These are phyloP conservation scores for Zenarchopterus dispar DNA, from an alignment of 2,797 vertebrate species.

Conservation along the genomic window DNA sequence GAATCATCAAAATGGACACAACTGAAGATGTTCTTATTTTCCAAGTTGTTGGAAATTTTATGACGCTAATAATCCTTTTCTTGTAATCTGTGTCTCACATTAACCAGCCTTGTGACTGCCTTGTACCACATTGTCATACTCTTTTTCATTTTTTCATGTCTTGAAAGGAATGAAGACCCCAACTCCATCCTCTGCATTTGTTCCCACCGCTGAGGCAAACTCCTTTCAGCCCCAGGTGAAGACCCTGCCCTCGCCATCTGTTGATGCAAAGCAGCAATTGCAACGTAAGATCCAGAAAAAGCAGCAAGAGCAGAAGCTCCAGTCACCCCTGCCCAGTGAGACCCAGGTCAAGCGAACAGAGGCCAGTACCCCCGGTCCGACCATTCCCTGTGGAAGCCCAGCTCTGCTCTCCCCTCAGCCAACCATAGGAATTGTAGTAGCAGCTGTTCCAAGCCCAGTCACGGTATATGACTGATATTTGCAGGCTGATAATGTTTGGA, in stretches of 20 bases:
- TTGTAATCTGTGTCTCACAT: too few species aligned
- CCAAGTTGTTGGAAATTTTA: too few species aligned
- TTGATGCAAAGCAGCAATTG: slow-evolving; percentile 98
- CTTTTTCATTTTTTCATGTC: neutral
- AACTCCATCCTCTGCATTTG: slow-evolving; percentile 93
- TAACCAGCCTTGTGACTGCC: neutral
- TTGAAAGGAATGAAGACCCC: slow-evolving; percentile 92
- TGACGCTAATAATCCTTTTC: too few species aligned
- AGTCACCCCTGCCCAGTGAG: slow-evolving; percentile 92
- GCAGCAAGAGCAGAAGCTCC: slow-evolving; percentile 98
- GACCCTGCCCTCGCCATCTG: slow-evolving; percentile 91
- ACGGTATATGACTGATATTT: slow-evolving; percentile 82
- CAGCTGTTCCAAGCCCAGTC: slow-evolving; percentile 96
- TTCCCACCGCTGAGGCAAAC: slow-evolving; percentile 95
- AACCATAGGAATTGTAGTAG: slow-evolving; percentile 95
- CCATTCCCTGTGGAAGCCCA: slow-evolving; percentile 92
- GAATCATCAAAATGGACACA: too few species aligned
- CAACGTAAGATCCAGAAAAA: slow-evolving; percentile 99
- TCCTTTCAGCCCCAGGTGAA: slow-evolving; percentile 97
- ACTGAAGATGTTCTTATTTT: too few species aligned
- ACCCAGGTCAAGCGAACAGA: slow-evolving; percentile 89
- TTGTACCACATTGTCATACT: neutral
- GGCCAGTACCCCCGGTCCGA: slow-evolving; percentile 83
- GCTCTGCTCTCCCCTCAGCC: slow-evolving; percentile 96
- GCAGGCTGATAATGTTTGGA: neutral